Evolutionary conservation across 2,888 invertebrate species (phyloP), one percentile per base, ranked within the genome.

Genomic region (Drosophila lutescens): DNA sequence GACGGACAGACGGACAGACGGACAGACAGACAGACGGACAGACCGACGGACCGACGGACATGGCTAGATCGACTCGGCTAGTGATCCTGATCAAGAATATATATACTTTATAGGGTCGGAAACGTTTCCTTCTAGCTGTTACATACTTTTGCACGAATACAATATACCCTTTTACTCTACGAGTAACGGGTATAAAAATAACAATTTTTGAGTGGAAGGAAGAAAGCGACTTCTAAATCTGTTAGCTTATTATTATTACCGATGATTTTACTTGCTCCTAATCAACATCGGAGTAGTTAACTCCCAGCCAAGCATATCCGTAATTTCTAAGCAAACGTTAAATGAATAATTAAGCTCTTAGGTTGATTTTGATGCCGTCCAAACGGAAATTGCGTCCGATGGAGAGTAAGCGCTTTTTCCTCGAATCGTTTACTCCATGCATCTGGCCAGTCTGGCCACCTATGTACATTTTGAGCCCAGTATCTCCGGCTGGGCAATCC

Each of bases 321-420:
- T 46, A 47, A 61, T 70, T 85, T 75, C 63, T 58, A 74, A 77
- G 70, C 65, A 70, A 68, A 67, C 46, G 26, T 44, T 34, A 51
- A 36, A 51, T 78, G 50, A 71, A 74, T 83, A 77, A 70, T 71
- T 73, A 51, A 69, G 63, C 43, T 56, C 41, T 23, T 43, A n/a
- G 41, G 5, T 40, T 51, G 49, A 40, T 20, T 34, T 43, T 17
- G 43, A 44, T 50, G 43, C 47, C 46, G 58, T 20, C 32, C 49
- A 36, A 65, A 15, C 32, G 57, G 54, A 78, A 66, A 66, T 70
- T 62, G 43, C 41, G 30, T 32, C 36, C 32, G 34, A 44, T 15
- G 43, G 20, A 55, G 13, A 20, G 5, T 26, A 41, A 17, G 20
- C 13, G 13, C 9, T 13, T 46, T 9, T 51, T 51, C 34, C 36